Conservation (phyloP, 1,140 invertebrate species). For the Conopomorpha cramerella region DNA sequence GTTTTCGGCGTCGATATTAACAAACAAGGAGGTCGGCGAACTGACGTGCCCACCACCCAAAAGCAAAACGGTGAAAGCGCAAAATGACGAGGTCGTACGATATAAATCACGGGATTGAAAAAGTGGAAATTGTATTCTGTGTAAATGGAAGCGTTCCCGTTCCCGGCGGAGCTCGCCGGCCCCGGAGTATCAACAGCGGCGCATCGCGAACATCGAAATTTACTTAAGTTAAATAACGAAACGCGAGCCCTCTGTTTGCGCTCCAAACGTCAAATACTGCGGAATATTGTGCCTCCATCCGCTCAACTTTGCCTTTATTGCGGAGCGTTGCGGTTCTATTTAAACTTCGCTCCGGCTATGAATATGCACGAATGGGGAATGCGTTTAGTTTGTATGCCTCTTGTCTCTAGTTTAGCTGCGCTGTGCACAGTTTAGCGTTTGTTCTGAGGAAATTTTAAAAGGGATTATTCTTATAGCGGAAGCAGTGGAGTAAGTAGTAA, state of each 20-base stretch:
- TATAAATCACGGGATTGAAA: no score
- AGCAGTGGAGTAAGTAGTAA: no score
- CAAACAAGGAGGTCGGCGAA: background rate
- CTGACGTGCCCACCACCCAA: background rate
- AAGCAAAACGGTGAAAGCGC: background rate
- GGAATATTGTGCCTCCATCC: constrained; percentile 27
- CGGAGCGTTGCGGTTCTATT: constrained; percentile 14
- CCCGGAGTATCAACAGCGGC: constrained; percentile 30
- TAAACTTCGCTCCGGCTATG: constrained; percentile 21
- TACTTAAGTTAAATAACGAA: constrained; percentile 58
- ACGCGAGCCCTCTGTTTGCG: constrained; percentile 47
- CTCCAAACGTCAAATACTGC: constrained; percentile 33
- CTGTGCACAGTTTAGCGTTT: no score
- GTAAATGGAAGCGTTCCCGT: constrained; percentile 13
- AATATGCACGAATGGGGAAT: constrained; percentile 34
- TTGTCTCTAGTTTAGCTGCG: background rate
- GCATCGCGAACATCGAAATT: constrained; percentile 48
- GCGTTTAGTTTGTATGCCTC: constrained; percentile 15
- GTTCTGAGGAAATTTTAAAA: no score
- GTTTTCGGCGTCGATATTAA: background rate
- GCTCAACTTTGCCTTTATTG: constrained; percentile 26
- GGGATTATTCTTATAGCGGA: no score
- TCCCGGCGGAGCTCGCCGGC: constrained; percentile 9
- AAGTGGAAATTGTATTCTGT: constrained; percentile 7
- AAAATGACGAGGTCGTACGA: no score